Evolutionary conservation across 2,888 invertebrate species (phyloP), one percentile per base, ranked within the genome.

Genomic region (Drosophila kokeensis): DNA sequence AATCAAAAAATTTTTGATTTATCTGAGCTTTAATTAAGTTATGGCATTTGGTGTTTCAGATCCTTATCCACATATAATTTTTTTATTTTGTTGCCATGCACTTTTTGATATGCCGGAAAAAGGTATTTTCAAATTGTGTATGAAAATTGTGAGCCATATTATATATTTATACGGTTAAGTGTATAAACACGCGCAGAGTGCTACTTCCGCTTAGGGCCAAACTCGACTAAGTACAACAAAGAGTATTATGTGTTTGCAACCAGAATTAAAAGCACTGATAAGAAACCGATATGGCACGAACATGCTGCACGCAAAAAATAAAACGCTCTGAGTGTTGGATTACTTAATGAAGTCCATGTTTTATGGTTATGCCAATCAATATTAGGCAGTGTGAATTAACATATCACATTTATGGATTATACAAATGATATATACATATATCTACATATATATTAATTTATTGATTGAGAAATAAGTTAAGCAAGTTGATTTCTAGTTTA

Each of bases 321-420:
- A 27, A 70, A n/a, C 29, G 18, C 32, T 49, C 13, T 69, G 29
- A 32, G 49, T 54, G 57, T 27, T 15, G 48, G 48, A 13, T 24
- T 21, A 15, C 21, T 36, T 18, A 40, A 27, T 38, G 15, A 34
- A 15, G 30, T 34, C 60, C 45, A 36, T 10, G n/a, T 40, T 71
- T 83, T 85, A 85, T 74, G 77, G 32, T 18, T 49, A 49, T 79
- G 83, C 73, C 85, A 85, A 73, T 87, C 86, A 83, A 58, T 60
- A 81, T 81, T 72, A 72, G 65, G 71, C 58, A 63, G 54, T 64
- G 58, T 38, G 83, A 86, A 85, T 87, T 85, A 85, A 52, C 48
- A 60, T 66, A 24, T 42, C 53, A 61, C 66, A 53, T 61, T 61
- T 61, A 67, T 69, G 65, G 55, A 30, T 64, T 72, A 63, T 45